A percentile compares a stretch with the other conserved stretches of the same genome.
phyloP scores from a whole-genome alignment of 2,113 vertebrate species.

The Rhea americana region DNA sequence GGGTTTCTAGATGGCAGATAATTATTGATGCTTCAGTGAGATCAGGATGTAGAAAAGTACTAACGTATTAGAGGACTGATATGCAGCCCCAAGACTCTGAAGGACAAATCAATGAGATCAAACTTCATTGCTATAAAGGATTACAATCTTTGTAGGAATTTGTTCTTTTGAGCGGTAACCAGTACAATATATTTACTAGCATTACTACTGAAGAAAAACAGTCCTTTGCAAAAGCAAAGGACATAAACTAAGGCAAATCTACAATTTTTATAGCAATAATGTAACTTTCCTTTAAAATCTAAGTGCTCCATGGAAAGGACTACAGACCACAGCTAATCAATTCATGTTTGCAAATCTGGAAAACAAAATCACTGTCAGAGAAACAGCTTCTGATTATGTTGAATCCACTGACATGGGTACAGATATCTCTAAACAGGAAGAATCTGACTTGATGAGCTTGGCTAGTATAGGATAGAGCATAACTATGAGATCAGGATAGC shows the following conservation, averaged over 20 bases:
- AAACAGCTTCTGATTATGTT: background rate
- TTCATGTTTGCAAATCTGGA: background rate
- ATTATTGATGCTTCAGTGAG: conserved; percentile 33
- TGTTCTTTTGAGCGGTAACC: background rate
- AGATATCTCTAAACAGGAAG: background rate
- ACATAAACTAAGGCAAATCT: background rate
- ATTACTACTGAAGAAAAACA: background rate
- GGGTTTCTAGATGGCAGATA: conserved; percentile 16
- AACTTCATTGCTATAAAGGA: background rate
- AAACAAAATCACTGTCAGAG: background rate
- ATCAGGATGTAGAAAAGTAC: conserved; percentile 14
- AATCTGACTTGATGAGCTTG: background rate
- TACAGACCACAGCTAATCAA: background rate
- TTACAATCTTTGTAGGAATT: background rate
- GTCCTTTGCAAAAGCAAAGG: background rate
- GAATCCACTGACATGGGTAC: background rate
- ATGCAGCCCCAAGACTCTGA: background rate
- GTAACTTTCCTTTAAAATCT: background rate
- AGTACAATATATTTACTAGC: background rate
- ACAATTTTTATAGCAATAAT: background rate
- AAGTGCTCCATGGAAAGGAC: background rate
- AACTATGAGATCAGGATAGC: rapidly evolving
- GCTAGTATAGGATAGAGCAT: background rate
- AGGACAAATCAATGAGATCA: conserved; percentile 31
- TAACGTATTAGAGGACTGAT: background rate